phyloP scores from a whole-genome alignment of 2,888 invertebrate species.

The Cactoblastis cactorum region DNA sequence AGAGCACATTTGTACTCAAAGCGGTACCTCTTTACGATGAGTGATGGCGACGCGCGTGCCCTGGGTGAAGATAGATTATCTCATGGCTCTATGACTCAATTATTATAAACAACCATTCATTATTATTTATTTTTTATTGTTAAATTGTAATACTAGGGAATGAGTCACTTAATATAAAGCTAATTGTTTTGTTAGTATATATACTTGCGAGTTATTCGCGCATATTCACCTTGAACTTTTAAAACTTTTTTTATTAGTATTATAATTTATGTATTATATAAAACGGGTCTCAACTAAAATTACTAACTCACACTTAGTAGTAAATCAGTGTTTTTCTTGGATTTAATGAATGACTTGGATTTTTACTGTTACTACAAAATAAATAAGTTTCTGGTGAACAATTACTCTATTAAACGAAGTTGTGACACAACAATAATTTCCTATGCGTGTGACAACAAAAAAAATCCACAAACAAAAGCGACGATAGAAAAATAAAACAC shows the following conservation, averaged over 20 bases:
- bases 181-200: neutral
- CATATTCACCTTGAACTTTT: neutral
- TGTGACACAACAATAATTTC: constrained; percentile 20
- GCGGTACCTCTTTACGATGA: neutral
- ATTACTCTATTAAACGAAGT: constrained; percentile 6
- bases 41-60: constrained; percentile 4
- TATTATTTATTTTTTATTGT: neutral
- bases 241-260: too few relatives aligned
- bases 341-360: too few relatives aligned
- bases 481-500: constrained; percentile 30
- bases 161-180: neutral
- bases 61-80: constrained; percentile 1
- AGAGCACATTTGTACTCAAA: constrained; percentile 4
- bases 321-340: too few relatives aligned
- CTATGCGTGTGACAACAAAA: constrained; percentile 30
- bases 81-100: constrained; percentile 3
- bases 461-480: constrained; percentile 39
- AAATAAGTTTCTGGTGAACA: neutral
- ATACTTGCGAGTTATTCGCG: neutral
- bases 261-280: too few relatives aligned
- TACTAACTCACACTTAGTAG: too few relatives aligned
- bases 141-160: neutral
- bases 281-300: too few relatives aligned
- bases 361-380: neutral
- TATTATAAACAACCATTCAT: neutral